Conservation (phyloP, 2,797 vertebrate species). For the Myoxocephalus aenaeus region DNA sequence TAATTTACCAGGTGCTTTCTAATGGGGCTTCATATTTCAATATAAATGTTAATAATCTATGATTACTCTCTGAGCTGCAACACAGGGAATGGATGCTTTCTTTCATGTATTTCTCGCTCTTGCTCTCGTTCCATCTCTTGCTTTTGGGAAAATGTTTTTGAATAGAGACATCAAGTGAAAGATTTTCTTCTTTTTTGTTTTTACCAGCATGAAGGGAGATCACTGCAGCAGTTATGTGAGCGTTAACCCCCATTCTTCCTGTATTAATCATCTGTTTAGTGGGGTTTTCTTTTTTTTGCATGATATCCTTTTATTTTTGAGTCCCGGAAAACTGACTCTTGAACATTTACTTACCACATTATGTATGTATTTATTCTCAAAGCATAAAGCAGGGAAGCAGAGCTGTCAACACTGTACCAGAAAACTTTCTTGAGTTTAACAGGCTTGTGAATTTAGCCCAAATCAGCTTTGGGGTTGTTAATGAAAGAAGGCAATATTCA, state of each 20-base stretch:
- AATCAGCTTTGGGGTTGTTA: slow-evolving; percentile 7
- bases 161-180: slow-evolving; percentile 58
- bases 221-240: slow-evolving; percentile 20
- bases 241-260: slow-evolving; percentile 38
- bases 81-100: slow-evolving; percentile 43
- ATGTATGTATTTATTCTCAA: not conserved
- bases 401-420: slow-evolving; percentile 18
- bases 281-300: not conserved
- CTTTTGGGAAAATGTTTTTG: slow-evolving; percentile 55
- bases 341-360: no score
- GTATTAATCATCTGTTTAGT: slow-evolving; percentile 35
- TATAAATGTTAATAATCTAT: slow-evolving; percentile 83
- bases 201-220: slow-evolving; percentile 9
- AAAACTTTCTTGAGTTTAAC: slow-evolving; percentile 9
- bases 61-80: slow-evolving; percentile 68
- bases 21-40: slow-evolving; percentile 82
- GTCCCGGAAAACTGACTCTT: not conserved
- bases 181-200: slow-evolving; percentile 48
- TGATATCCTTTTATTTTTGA: not conserved
- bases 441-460: not conserved
- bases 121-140: slow-evolving; percentile 16
- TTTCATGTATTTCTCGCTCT: slow-evolving; percentile 45
- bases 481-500: slow-evolving; percentile 4
- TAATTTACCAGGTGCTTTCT: slow-evolving; percentile 78
- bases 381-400: slow-evolving; percentile 2